phyloP scores from a whole-genome alignment of 30 jellyfish, hydroid and myxozoan species.

The Clytia hemisphaerica region DNA sequence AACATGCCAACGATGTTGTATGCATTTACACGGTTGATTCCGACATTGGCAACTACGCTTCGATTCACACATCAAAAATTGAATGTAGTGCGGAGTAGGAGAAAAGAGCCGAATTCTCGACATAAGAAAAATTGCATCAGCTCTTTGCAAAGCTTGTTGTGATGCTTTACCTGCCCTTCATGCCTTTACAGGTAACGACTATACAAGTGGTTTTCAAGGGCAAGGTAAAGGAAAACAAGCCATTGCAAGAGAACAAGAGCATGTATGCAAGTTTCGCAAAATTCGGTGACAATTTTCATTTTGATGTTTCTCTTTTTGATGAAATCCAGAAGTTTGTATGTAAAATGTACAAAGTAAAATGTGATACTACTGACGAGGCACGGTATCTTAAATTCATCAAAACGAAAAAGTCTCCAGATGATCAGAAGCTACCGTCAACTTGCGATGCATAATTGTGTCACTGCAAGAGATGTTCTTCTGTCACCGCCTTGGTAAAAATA shows the following conservation, averaged over 20 bases:
- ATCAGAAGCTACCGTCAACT: constrained; percentile 17
- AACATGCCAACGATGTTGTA: constrained; percentile 15
- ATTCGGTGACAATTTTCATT: not conserved
- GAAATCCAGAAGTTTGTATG: constrained; percentile 4
- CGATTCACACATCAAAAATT: too few relatives aligned
- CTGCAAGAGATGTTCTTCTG: not conserved
- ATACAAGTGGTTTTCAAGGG: constrained; percentile 5
- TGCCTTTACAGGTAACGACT: constrained; percentile 7
- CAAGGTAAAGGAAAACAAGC: constrained; percentile 3
- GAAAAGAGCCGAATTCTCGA: too few relatives aligned
- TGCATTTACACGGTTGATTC: constrained; percentile 39
- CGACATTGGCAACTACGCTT: constrained; percentile 21
- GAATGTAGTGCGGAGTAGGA: too few relatives aligned
- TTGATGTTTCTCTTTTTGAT: not conserved
- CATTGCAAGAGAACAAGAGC: too few relatives aligned
- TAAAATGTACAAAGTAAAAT: constrained; percentile 2
- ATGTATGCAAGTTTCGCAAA: too few relatives aligned
- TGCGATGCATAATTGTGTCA: constrained; percentile 1
- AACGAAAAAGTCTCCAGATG: not conserved
- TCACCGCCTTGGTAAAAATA: not conserved
- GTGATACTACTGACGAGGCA: not conserved
- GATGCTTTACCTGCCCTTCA: constrained; percentile 1
- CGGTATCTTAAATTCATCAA: not conserved
- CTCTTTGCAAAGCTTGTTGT: not conserved
- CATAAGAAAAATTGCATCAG: too few relatives aligned